A percentile compares a stretch with the other conserved stretches of the same genome.
phyloP scores from a whole-genome alignment of 2,797 vertebrate species.

The Xerus rutilus region DNA sequence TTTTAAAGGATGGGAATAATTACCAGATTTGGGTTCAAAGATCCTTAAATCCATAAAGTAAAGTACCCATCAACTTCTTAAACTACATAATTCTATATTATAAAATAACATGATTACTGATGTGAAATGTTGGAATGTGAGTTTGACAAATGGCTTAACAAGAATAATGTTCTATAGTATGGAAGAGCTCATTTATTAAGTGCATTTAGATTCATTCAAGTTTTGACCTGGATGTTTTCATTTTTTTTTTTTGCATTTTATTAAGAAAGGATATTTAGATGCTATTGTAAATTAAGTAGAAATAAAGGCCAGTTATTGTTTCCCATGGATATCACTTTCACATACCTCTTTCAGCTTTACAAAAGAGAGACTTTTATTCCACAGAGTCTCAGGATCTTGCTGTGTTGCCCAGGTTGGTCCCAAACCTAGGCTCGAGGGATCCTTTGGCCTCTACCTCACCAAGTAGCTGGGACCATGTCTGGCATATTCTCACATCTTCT shows the following conservation, averaged over 20 bases:
- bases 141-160: conserved; percentile 65
- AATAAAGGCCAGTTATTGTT: conserved; percentile 34
- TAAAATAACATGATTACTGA: conserved; percentile 1
- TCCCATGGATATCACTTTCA: neutral
- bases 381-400: neutral
- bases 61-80: conserved; percentile 13
- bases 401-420: neutral
- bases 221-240: conserved; percentile 43
- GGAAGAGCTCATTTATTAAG: conserved; percentile 55
- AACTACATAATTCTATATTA: neutral
- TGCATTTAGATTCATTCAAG: conserved; percentile 48
- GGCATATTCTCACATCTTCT: conserved; percentile 35
- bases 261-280: conserved; percentile 52
- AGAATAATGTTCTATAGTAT: conserved; percentile 35
- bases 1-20: conserved; percentile 23
- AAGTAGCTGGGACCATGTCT: no score
- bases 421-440: neutral
- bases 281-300: neutral
- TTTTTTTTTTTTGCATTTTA: neutral
- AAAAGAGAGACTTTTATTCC: neutral
- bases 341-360: neutral
- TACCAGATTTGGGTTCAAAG: conserved; percentile 14
- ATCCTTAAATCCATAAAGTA: neutral
- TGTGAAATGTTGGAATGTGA: conserved; percentile 24
- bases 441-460: neutral